Conservation (phyloP, 2,113 vertebrate species). For the Mustelus asterias region DNA sequence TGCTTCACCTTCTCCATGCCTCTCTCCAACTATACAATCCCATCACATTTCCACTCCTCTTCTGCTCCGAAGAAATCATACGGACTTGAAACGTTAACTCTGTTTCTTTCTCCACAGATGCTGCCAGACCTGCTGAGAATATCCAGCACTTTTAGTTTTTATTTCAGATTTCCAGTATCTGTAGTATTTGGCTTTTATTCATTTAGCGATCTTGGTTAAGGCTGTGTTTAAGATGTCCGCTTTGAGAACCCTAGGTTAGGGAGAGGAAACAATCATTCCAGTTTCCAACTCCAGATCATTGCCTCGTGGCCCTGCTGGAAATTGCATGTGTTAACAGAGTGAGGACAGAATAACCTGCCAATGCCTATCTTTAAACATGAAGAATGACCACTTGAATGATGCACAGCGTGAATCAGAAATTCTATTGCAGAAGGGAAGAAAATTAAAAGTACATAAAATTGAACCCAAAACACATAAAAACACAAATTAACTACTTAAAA, state of each 20-base stretch:
- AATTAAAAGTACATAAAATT: neutral
- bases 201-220: neutral
- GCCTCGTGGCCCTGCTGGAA: neutral
- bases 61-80: too few relatives aligned
- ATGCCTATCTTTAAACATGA: neutral
- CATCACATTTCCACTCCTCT: too few relatives aligned
- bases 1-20: too few relatives aligned
- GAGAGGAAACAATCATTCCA: neutral
- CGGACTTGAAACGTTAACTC: too few relatives aligned
- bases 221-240: neutral
- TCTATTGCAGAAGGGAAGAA: neutral
- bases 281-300: neutral
- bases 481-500: neutral
- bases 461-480: neutral
- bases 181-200: neutral
- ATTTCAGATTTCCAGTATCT: too few relatives aligned
- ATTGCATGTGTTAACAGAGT: neutral
- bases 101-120: too few relatives aligned
- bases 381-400: neutral
- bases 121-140: too few relatives aligned
- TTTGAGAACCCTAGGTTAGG: neutral
- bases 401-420: neutral
- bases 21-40: too few relatives aligned
- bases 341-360: neutral
- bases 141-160: too few relatives aligned